These are phyloP conservation scores for Abscondita cerata DNA, from an alignment of 2,888 invertebrate genomes.

Conservation along the genomic window DNA sequence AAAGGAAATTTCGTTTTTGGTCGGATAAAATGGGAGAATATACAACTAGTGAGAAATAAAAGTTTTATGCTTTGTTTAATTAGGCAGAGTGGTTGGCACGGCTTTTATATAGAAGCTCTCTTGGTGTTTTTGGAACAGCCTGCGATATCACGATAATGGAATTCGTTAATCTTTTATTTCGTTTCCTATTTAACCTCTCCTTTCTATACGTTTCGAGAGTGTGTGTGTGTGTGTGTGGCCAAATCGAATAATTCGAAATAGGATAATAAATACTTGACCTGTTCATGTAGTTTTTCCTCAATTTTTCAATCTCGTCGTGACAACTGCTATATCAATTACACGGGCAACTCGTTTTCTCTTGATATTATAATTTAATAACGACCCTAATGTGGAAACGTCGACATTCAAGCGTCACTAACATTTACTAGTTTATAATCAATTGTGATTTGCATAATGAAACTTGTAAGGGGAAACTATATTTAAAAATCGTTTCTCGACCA, in stretches of 20 bases:
- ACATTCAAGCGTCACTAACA: no score
- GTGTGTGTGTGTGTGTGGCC: constrained; percentile 20
- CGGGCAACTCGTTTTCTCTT: no score
- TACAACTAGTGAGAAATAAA: constrained; percentile 36
- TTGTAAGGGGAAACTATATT: constrained; percentile 5
- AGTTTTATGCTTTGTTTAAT: constrained; percentile 38
- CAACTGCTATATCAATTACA: no score
- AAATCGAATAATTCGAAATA: constrained; percentile 19
- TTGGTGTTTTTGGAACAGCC: constrained; percentile 34
- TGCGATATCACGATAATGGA: constrained; percentile 37
- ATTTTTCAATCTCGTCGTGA: no score
- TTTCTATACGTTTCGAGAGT: constrained; percentile 16
- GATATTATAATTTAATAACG: no score
- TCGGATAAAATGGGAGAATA: constrained; percentile 20
- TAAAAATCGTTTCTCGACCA: neutral
- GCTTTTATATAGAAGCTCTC: constrained; percentile 34
- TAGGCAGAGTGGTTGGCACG: constrained; percentile 38
- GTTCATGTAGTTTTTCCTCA: no score
- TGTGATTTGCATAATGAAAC: constrained; percentile 12
- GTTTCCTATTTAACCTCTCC: constrained; percentile 27
- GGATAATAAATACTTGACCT: constrained; percentile 16
- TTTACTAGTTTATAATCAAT: neutral
- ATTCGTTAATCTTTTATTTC: constrained; percentile 37
- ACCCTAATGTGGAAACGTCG: no score
- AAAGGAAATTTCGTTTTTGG: constrained; percentile 25